Evolutionary conservation across 2,888 invertebrate genomes (phyloP).

Genomic region (Orchestes rusci): DNA sequence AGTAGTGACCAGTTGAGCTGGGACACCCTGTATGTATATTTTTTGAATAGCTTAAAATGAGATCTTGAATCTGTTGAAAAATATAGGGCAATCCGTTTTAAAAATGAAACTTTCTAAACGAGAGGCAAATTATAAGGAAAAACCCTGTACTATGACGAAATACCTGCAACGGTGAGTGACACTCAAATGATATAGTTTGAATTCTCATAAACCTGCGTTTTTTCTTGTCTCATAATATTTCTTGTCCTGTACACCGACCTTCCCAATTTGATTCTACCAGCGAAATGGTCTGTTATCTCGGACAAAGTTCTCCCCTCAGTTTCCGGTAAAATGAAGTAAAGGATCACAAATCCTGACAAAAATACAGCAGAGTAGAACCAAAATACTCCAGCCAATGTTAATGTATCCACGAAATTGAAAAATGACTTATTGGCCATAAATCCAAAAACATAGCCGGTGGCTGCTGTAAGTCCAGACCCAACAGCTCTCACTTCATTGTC

Average conservation of each 20-base stretch:
- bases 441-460: conserved; percentile 66
- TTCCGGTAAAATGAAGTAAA: conserved; percentile 69
- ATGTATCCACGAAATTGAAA: conserved; percentile 52
- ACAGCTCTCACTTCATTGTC: conserved; percentile 60
- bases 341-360: conserved; percentile 52
- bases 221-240: too few relatives aligned
- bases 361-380: conserved; percentile 60
- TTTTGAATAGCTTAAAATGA: too few relatives aligned
- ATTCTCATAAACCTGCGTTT: too few relatives aligned
- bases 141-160: too few relatives aligned
- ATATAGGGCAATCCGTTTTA: too few relatives aligned
- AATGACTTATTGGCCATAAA: conserved; percentile 71
- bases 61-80: too few relatives aligned
- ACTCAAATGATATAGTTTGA: too few relatives aligned
- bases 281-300: conserved; percentile 62
- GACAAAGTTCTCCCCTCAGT: conserved; percentile 70
- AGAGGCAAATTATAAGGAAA: too few relatives aligned
- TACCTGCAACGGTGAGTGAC: too few relatives aligned
- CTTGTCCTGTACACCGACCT: neutral
- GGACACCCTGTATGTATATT: too few relatives aligned
- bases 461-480: conserved; percentile 66
- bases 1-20: too few relatives aligned
- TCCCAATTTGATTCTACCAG: neutral
- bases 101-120: too few relatives aligned
- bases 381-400: conserved; percentile 66